These are phyloP conservation scores for Nansenia antarctica DNA, from an alignment of 2,113 vertebrate genomes.

Conservation along the genomic window DNA sequence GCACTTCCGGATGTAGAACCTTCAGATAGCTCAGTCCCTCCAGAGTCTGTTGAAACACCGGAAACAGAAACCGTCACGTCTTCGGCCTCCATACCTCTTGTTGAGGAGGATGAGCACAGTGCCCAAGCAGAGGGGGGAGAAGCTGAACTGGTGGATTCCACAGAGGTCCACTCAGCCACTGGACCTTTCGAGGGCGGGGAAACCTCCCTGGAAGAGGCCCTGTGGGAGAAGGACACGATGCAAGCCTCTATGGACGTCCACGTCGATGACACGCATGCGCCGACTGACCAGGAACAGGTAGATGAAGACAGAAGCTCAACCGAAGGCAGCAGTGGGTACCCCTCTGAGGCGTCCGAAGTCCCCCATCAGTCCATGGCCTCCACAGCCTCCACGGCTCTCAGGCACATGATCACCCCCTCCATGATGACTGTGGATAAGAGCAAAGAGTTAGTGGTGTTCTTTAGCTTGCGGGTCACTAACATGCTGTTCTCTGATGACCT, in stretches of 20 bases:
- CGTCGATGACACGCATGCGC: constrained; percentile 21
- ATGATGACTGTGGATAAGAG: constrained; percentile 69
- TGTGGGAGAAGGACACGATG: constrained; percentile 27
- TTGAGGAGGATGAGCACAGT: constrained; percentile 15
- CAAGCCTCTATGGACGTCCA: background rate
- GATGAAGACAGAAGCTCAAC: constrained; percentile 12
- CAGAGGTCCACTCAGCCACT: background rate
- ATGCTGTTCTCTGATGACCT: constrained; percentile 89
- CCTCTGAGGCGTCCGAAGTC: too few species aligned
- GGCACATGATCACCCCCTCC: constrained; percentile 77
- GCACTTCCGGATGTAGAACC: constrained; percentile 19
- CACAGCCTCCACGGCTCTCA: constrained; percentile 66
- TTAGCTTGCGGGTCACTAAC: constrained; percentile 92
- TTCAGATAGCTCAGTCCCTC: too few species aligned
- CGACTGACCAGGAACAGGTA: constrained; percentile 34
- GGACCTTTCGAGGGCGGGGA: constrained; percentile 20
- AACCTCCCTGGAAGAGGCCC: constrained; percentile 15
- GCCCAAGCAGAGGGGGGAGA: constrained; percentile 17
- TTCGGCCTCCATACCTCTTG: constrained; percentile 12
- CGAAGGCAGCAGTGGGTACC: constrained; percentile 55
- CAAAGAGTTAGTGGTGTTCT: constrained; percentile 92
- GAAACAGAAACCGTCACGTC: constrained; percentile 4
- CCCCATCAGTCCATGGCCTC: too few species aligned
- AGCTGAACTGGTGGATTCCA: constrained; percentile 22
- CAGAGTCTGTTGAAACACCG: constrained; percentile 6